These are phyloP conservation scores for Tipula confusa DNA, from an alignment of 2,888 invertebrate species.

Conservation along the genomic window DNA sequence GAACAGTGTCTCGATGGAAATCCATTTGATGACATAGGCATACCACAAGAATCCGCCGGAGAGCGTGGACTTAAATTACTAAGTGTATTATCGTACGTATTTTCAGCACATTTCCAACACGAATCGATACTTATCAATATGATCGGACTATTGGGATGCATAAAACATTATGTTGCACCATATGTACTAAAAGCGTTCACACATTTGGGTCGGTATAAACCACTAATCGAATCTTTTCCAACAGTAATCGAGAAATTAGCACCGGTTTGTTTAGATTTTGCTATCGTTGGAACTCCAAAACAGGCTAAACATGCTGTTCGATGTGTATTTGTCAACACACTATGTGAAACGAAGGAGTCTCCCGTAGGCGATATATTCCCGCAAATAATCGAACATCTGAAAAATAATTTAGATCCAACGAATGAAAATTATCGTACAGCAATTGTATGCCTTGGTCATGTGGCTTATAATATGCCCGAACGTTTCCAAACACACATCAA, in stretches of 20 bases:
- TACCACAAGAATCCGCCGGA: slow-evolving; percentile 75
- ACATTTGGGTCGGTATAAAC: slow-evolving; percentile 80
- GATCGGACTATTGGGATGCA: slow-evolving; percentile 60
- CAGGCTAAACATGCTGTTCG: slow-evolving; percentile 95
- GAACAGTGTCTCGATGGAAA: slow-evolving; percentile 72
- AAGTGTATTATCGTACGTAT: slow-evolving; percentile 83
- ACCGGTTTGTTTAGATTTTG: slow-evolving; percentile 82
- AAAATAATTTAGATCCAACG: slow-evolving; percentile 66
- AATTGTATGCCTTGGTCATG: slow-evolving; percentile 90
- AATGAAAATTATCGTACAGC: slow-evolving; percentile 86
- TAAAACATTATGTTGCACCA: slow-evolving; percentile 76
- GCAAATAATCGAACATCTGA: slow-evolving; percentile 75
- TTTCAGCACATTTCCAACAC: slow-evolving; percentile 88
- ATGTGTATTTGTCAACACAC: slow-evolving; percentile 81
- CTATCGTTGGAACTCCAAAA: slow-evolving; percentile 84
- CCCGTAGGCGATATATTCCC: slow-evolving; percentile 68
- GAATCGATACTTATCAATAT: slow-evolving; percentile 76
- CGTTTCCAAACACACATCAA: slow-evolving; percentile 87
- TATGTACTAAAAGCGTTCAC: slow-evolving; percentile 78
- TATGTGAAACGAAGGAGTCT: slow-evolving; percentile 35
- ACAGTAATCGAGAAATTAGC: slow-evolving; percentile 72
- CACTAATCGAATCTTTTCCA: slow-evolving; percentile 73
- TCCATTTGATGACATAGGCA: slow-evolving; percentile 69
- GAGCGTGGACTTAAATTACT: slow-evolving; percentile 85
- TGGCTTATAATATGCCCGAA: slow-evolving; percentile 87